Evolutionary conservation across 2,113 vertebrate species (phyloP).

Genomic region (Heterochromis multidens): DNA sequence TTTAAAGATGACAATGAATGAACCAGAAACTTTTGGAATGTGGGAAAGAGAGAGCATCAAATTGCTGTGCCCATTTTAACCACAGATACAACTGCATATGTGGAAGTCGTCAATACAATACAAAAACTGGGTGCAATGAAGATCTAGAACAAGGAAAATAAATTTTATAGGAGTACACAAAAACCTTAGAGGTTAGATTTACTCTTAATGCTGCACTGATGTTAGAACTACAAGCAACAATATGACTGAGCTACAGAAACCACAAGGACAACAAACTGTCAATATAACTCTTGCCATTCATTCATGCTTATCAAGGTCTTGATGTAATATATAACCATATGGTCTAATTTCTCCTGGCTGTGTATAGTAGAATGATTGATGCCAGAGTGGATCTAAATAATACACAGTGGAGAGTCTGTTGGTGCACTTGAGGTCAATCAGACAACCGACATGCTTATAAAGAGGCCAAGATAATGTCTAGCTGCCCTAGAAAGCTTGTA

Average conservation of each 20-base stretch:
- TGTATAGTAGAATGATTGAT: slow-evolving; percentile 33
- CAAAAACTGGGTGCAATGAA: neutral
- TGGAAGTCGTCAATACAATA: neutral
- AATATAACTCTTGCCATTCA: neutral
- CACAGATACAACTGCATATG: neutral
- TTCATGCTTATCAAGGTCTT: neutral
- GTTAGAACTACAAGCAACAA: neutral
- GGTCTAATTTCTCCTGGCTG: slow-evolving; percentile 26
- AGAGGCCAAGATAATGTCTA: slow-evolving; percentile 4
- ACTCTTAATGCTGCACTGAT: neutral
- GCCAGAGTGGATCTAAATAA: slow-evolving; percentile 1
- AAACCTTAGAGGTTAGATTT: neutral
- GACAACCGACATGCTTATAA: slow-evolving; percentile 9
- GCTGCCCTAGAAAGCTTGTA: slow-evolving; percentile 52
- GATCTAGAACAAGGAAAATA: neutral
- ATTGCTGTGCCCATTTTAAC: neutral
- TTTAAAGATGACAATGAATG: neutral
- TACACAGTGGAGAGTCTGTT: slow-evolving; percentile 6
- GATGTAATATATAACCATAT: neutral
- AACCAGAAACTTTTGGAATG: neutral
- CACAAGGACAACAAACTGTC: neutral
- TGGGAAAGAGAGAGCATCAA: neutral
- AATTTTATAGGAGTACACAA: neutral
- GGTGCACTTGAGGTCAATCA: slow-evolving; percentile 13
- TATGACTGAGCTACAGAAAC: neutral